phyloP scores from a whole-genome alignment of 2,888 invertebrate species.

The Melipona beecheii region DNA sequence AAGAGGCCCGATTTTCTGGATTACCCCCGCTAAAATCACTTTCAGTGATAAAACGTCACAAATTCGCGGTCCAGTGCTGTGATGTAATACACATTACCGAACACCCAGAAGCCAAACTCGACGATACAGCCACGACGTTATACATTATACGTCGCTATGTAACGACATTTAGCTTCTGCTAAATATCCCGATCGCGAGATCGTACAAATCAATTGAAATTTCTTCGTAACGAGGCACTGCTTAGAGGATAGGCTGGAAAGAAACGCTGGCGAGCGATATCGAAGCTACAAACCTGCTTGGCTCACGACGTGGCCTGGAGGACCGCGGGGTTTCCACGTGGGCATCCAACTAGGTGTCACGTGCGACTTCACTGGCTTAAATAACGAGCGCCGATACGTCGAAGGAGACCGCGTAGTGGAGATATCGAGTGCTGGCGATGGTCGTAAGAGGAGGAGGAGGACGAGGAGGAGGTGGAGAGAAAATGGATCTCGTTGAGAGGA shows the following conservation, averaged over 20 bases:
- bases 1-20: too few species aligned
- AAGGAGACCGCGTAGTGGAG: constrained; percentile 29
- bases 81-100: too few species aligned
- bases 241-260: not conserved
- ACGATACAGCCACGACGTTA: too few species aligned
- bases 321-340: constrained; percentile 28
- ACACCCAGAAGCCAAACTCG: too few species aligned
- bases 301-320: constrained; percentile 4
- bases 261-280: not conserved
- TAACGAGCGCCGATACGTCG: constrained; percentile 62
- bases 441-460: not conserved
- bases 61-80: too few species aligned
- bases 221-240: not conserved
- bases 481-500: not conserved
- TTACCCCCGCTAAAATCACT: too few species aligned
- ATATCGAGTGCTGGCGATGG: constrained; percentile 34
- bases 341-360: constrained; percentile 34
- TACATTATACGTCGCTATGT: too few species aligned
- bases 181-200: too few species aligned
- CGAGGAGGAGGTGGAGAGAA: not conserved
- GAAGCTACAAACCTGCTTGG: constrained; percentile 2
- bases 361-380: constrained; percentile 49
- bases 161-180: too few species aligned
- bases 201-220: not conserved
- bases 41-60: too few species aligned